Conservation (phyloP, 2,797 vertebrate species). For the Monodelphis domestica region DNA sequence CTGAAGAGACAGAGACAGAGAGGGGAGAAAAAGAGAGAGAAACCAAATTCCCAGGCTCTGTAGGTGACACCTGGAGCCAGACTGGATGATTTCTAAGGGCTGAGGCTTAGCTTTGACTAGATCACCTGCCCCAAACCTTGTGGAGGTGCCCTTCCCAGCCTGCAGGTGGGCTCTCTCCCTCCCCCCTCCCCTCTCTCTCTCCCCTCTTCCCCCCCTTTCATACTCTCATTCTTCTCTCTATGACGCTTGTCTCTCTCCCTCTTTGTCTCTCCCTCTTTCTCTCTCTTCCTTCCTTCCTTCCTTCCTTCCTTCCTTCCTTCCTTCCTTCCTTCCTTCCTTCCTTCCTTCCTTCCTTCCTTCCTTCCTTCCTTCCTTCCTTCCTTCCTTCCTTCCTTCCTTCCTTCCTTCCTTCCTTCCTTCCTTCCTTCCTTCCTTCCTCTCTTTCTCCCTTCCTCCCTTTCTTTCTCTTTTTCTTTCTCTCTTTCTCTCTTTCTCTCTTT, state of each 20-base stretch:
- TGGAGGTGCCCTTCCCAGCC: neutral
- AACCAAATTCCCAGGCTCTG: neutral
- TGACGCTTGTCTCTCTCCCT: no score
- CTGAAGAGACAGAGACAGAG: no score
- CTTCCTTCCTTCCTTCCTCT: neutral
- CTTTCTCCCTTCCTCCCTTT: neutral
- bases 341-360: neutral
- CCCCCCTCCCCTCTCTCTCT: neutral
- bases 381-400: no score
- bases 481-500: neutral
- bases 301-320: neutral
- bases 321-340: rapidly evolving
- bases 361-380: neutral
- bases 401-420: neutral
- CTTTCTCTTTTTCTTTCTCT: neutral
- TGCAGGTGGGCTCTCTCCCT: neutral
- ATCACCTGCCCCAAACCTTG: neutral
- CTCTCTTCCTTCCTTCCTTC: no score
- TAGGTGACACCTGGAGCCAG: neutral
- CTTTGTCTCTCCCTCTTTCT: neutral
- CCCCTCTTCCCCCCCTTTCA: no score
- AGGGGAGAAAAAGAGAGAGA: neutral
- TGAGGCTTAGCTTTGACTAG: neutral
- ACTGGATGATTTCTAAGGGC: neutral
- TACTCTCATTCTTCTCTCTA: no score